Base-by-base conservation (phyloP, 1,140 invertebrate genomes). In the Cydia strobilella region DNA sequence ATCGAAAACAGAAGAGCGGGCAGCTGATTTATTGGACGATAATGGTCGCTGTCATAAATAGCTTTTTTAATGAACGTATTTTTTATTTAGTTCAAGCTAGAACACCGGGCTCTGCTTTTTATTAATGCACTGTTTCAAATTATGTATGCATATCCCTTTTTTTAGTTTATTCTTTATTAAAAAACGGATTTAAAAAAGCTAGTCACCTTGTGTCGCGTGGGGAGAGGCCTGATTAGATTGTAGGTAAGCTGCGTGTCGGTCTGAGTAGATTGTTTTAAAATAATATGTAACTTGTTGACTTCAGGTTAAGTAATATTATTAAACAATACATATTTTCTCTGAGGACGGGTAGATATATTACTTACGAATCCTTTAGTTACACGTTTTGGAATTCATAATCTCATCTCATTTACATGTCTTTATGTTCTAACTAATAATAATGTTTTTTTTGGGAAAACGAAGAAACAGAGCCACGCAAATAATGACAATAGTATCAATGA, bases 21-120 rank as follows among this genome's bases (percentile, higher is more conserved):
- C 90, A 92, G 90, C 90, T 92, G 90, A 92, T 92, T 92, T 92
- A 92, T 92, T 91, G 82, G 86, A 90, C 89, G 90, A 90, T 91
- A 92, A 92, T 92, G 84, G 89, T 82, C 84, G 80, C 86, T 90
- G 90, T 92, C 90, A 91, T 92, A 92, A 92, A 91, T 89, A 90
- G 90, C 83, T 91, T 91, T 91, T 85, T 89, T 88, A 89, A 85
- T 85, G 83, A 87, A 86, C 78, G 75, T 80, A n/a, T 88, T 84
- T 90, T 59, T 59, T 59, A 59, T 59, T 87, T 80, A 79, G 78
- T 62, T 81, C 83, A 80, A 77, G 84, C 80, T 80, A 83, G 79
- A 78, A 80, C 74, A 86, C 82, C 86, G 77, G 84, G 85, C 85
- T 74, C 23, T 71, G 77, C 78, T 86, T 84, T 83, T 82, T 86